phyloP scores from a whole-genome alignment of 2,113 vertebrate genomes.

The Bombycilla garrulus region DNA sequence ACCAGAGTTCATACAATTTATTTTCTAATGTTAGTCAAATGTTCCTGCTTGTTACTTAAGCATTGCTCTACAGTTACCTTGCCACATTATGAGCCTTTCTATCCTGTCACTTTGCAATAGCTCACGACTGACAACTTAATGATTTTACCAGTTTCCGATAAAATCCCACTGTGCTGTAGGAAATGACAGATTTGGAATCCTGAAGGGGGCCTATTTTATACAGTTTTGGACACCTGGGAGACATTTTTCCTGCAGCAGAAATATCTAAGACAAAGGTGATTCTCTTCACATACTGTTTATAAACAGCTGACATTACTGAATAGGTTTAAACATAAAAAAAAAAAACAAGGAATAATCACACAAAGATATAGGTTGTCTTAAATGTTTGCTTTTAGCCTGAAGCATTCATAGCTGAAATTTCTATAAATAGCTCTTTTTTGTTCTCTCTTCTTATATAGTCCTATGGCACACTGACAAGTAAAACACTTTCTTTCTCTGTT shows the following conservation, averaged over 20 bases:
- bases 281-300: constrained; percentile 48
- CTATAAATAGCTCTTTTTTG: not conserved
- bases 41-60: constrained; percentile 45
- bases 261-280: constrained; percentile 52
- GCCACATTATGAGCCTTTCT: constrained; percentile 72
- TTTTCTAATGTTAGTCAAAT: constrained; percentile 59
- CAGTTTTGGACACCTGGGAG: constrained; percentile 70
- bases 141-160: constrained; percentile 84
- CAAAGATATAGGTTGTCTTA: not conserved
- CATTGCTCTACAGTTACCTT: constrained; percentile 56
- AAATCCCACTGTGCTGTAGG: constrained; percentile 75
- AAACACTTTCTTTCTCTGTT: not conserved
- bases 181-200: constrained; percentile 80
- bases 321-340: not conserved
- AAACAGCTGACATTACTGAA: constrained; percentile 1
- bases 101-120: constrained; percentile 74
- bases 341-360: not conserved
- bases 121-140: constrained; percentile 83
- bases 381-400: not conserved
- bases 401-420: not conserved
- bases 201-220: constrained; percentile 69
- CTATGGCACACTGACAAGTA: not conserved
- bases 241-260: constrained; percentile 41
- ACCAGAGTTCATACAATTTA: constrained; percentile 46
- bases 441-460: not conserved